Conservation (phyloP, 2,797 vertebrate species). For the Helostoma temminkii region DNA sequence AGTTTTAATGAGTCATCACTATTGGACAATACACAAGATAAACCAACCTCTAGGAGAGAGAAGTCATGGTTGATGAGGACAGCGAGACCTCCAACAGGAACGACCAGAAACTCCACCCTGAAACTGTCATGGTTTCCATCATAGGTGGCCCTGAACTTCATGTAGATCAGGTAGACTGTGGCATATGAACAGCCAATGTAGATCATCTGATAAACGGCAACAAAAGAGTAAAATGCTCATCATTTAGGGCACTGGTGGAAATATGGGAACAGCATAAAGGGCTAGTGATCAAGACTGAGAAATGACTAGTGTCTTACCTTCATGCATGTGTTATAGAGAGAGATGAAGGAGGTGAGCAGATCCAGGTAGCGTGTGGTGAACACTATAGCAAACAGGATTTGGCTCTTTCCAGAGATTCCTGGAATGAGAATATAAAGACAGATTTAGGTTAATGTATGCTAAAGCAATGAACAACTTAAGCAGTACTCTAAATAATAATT, state of each 20-base stretch:
- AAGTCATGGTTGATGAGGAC: constrained; percentile 98
- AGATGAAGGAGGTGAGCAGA: constrained; percentile 97
- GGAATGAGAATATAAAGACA: constrained; percentile 44
- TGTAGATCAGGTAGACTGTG: constrained; percentile 96
- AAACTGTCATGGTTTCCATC: constrained; percentile 99
- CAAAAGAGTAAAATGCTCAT: background rate
- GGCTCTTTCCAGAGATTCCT: constrained; percentile 99
- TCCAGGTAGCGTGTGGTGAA: constrained; percentile 99
- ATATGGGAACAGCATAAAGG: background rate
- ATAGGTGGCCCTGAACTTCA: constrained; percentile 97
- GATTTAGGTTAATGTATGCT: background rate
- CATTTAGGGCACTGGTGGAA: background rate
- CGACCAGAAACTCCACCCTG: constrained; percentile 95
- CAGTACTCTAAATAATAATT: background rate
- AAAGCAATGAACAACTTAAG: constrained; percentile 1
- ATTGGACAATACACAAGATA: background rate
- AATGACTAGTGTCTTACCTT: constrained; percentile 85
- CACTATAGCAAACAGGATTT: constrained; percentile 97
- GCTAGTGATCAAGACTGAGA: background rate
- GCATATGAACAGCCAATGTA: constrained; percentile 94
- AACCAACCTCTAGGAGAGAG: constrained; percentile 91
- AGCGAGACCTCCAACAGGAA: constrained; percentile 94
- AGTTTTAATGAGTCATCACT: accelerated
- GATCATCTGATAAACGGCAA: constrained; percentile 86
- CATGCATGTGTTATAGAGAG: constrained; percentile 97